phyloP scores from a whole-genome alignment of 2,113 vertebrate species.

The zebrafish (Danio rerio) region GRCz12tu NC_133196.1:20964501-20965000 shows the following conservation, averaged over 20 bases:
- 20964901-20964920: neutral
- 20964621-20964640: slow-evolving; percentile 15
- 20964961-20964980: neutral
- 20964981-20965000: neutral
- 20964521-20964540: slow-evolving; percentile 33
- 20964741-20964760: neutral
- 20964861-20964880: neutral
- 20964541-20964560: slow-evolving; percentile 41
- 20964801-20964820: neutral
- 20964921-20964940: neutral
- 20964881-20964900: neutral
- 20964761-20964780: no score
- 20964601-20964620: slow-evolving; percentile 40
- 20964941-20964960: neutral
- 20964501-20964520: slow-evolving; percentile 10
- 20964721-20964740: slow-evolving; percentile 8
- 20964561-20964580: slow-evolving; percentile 20
- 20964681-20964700: neutral
- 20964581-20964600: slow-evolving; percentile 31
- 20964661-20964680: neutral
- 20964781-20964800: no score
- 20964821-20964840: neutral
- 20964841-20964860: neutral
- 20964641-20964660: neutral
- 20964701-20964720: neutral